Evolutionary conservation across 2,797 vertebrate species (phyloP).

Genomic region (Chelonia mydas): DNA sequence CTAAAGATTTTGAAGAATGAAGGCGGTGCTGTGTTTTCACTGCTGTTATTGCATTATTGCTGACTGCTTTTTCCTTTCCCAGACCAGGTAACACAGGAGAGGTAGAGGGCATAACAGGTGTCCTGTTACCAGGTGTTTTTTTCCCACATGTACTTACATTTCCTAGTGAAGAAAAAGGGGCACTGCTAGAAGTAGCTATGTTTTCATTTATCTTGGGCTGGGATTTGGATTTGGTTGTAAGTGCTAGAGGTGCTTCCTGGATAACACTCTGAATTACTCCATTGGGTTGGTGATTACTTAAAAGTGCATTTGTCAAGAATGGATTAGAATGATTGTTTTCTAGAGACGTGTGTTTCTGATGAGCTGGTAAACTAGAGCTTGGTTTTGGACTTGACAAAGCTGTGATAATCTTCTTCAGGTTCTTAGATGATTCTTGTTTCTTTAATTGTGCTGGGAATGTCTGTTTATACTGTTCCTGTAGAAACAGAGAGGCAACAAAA

Average conservation of each 20-base stretch:
- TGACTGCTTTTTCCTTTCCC: slow-evolving; percentile 85
- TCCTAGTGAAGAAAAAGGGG: slow-evolving; percentile 83
- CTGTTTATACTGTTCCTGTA: slow-evolving; percentile 87
- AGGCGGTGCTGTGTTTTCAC: slow-evolving; percentile 81
- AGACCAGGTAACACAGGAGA: slow-evolving; percentile 84
- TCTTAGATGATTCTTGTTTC: slow-evolving; percentile 89
- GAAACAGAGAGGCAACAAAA: slow-evolving; percentile 71
- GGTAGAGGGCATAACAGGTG: slow-evolving; percentile 74
- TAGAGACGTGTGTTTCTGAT: slow-evolving; percentile 81
- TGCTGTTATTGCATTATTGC: slow-evolving; percentile 75
- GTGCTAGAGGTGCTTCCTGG: slow-evolving; percentile 94
- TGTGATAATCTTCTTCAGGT: slow-evolving; percentile 85
- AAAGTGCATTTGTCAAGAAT: slow-evolving; percentile 94
- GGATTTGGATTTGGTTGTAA: slow-evolving; percentile 88
- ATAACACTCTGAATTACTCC: slow-evolving; percentile 86
- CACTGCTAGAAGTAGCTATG: slow-evolving; percentile 77
- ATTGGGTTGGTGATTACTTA: slow-evolving; percentile 89
- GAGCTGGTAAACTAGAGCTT: slow-evolving; percentile 80
- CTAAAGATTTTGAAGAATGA: slow-evolving; percentile 84
- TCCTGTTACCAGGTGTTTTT: slow-evolving; percentile 79
- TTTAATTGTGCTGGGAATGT: slow-evolving; percentile 85
- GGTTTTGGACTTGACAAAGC: slow-evolving; percentile 82
- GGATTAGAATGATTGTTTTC: slow-evolving; percentile 89
- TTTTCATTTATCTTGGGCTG: slow-evolving; percentile 83
- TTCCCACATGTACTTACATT: slow-evolving; percentile 87